Base-by-base conservation (phyloP, 2,888 invertebrate genomes). In the Podabrus alpinus region DNA sequence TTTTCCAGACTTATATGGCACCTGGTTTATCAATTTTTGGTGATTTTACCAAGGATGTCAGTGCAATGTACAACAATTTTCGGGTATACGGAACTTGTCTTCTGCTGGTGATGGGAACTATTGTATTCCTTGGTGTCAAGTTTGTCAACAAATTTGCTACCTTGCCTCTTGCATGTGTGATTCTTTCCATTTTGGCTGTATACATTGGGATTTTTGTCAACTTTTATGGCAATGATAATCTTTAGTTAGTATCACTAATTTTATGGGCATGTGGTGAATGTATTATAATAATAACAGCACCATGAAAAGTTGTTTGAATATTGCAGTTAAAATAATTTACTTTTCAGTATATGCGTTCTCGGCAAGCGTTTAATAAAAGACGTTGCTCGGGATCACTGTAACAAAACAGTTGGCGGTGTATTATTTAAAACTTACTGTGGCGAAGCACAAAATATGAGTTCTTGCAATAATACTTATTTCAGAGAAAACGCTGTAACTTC, bases 111-210 rank as follows among this genome's bases (percentile, higher is more conserved):
- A 97, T 99, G 94, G 96, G 97, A 82, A 92, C 90, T 77, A 90
- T 90, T 78, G 99, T 99, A 78, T 98, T 96, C 88, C 90, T 99
- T 80, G 99, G 99, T 70, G 99, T 99, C 72, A 96, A 96, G 87
- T 99, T 99, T 87, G 99, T 99, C 84, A 99, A 98, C 91, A 98
- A 98, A 90, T 97, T 99, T 86, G 99, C 99, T 25, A 95, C 98
- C 2, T 91, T 99, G 76, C 99, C 99, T 66, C 91, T 99, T 80
- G 95, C 96, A 78, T 99, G 99, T 88, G 99, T 99, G 81, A 93
- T 99, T 82, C 89, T 97, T 72, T 99, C 99, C 81, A 98, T 99
- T 87, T 86, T 97, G 68, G 96, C 98, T 74, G 97, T 99, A 79
- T 99, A 98, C 89, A 93, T 94, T 82, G 99, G 99, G 72, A 96